Evolutionary conservation across 2,888 invertebrate species (phyloP), one percentile per base, ranked within the genome.

Genomic region (Aquatica leii): DNA sequence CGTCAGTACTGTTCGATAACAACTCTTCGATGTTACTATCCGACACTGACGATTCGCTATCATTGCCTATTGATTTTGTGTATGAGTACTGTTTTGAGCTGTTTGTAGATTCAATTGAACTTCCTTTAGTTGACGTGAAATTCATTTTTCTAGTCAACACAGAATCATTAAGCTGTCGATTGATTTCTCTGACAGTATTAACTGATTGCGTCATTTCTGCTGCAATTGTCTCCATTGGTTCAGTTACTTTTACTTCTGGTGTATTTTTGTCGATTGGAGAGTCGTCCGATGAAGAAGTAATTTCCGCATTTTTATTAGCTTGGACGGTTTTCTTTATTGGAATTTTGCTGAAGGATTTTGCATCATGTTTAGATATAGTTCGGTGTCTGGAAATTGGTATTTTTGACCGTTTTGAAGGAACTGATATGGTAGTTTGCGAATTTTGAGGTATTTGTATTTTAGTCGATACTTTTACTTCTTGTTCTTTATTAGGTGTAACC

Each of bases 21-120:
- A 81, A 61, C 56, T 82, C 82, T 55, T 82, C 82, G n/a, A 82
- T 76, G 62, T 81, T 82, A 61, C 80, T 81, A 51, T 82, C 82
- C 1, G 81, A 81, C 9, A 82, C 81, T 11, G 81, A 81, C 5
- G 81, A 81, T 58, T 81, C 81, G 62, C 80, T 80, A 51, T 81
- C 81, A 56, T 81, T 78, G 57, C 81, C 81, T 34, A 82, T 58
- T 0, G 80, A 81, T 74, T 81, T 82, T 1, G 81, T 82, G 67
- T 82, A 82, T 0, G 81, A 82, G 50, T 75, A 73, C 64, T 80
- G 80, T 58, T 79, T 80, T 5, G 79, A 80, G 56, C 80, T 77
- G 1, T 75, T 74, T 1, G 76, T 79, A 0, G 81, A 82, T 54
- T 82, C 81, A 21, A 81, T 71, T 0, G 81, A 81, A 60, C 74